Evolutionary conservation across 2,113 vertebrate genomes (phyloP), one percentile per base, ranked within the genome.

Genomic region (Halichoerus grypus): DNA sequence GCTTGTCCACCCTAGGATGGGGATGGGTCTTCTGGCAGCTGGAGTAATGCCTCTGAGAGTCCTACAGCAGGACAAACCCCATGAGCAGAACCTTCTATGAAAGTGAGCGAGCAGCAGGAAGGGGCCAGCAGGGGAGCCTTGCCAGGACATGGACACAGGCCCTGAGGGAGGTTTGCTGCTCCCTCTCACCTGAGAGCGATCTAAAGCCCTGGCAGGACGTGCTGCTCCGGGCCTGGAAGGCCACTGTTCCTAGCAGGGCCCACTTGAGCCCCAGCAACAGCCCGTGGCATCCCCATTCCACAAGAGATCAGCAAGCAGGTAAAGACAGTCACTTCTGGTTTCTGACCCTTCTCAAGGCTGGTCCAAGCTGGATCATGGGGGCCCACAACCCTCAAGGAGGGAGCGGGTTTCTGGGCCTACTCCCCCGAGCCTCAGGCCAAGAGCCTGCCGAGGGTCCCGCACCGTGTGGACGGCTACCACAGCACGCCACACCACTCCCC

Each of bases 261-360:
- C 12, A 6, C 5, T 1, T 31, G 53, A 33, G 51, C 6, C 61
- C 61, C 14, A 7, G 22, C 7, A 9, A 51, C 5, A 24, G 71
- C 12, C n/a, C 49, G 7, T 0, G 12, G 69, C 11, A 24, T 9
- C 59, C 15, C 33, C 21, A 11, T 8, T n/a, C 57, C 2, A 1
- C 1, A 3, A 82, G 18, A 26, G 18, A 33, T 1, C 57, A 51
- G 57, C 1, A 3, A 63, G 57, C 42, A 49, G 57, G 57, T 8
- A 7, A 82, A 46, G 55, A 22, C 1, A 6, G 4, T 31, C 0
- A 22, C 69, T 31, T 84, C 36, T 4, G 4, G 46, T 21, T 65
- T 63, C 59, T 57, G 55, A 61, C 22, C 21, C 16, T 81, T 59
- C 57, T 57, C 7, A 4, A 49, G 15, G 19, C 28, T 55, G 36